These are phyloP conservation scores for Lasioglossum zephyrum DNA, from an alignment of 2,888 invertebrate species.

Conservation along the genomic window DNA sequence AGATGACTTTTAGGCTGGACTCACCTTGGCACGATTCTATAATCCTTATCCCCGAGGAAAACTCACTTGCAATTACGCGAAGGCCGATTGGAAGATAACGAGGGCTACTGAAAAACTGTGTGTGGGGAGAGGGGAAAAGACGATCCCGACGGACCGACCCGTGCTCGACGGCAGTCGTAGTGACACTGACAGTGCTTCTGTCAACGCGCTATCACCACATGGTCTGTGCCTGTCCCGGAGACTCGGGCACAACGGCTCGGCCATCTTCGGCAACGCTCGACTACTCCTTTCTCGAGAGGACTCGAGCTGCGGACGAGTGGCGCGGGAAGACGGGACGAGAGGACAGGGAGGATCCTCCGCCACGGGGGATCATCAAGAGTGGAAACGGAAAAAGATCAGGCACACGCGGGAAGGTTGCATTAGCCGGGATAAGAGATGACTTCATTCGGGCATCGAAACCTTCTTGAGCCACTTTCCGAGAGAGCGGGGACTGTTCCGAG, in stretches of 20 bases:
- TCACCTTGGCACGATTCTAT: conserved; percentile 56
- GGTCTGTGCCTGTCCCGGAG: conserved; percentile 60
- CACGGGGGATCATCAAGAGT: conserved; percentile 23
- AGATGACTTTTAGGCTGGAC: conserved; percentile 61
- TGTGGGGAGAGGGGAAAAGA: neutral
- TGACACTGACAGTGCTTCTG: conserved; percentile 83
- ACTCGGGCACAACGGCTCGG: conserved; percentile 57
- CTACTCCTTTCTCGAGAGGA: conserved; percentile 63
- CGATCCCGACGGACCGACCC: conserved; percentile 14
- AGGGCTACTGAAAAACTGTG: neutral
- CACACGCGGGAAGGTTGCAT: conserved; percentile 40
- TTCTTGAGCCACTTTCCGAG: conserved; percentile 31
- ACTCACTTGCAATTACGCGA: neutral
- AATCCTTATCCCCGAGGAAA: neutral
- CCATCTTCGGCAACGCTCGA: conserved; percentile 61
- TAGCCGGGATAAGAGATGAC: conserved; percentile 66
- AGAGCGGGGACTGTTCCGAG: conserved; percentile 20
- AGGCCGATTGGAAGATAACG: neutral
- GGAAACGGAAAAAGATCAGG: conserved; percentile 25
- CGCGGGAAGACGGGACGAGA: conserved; percentile 13
- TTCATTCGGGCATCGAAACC: conserved; percentile 61
- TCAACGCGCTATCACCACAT: conserved; percentile 80
- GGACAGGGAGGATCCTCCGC: conserved; percentile 45
- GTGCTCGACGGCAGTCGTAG: conserved; percentile 72
- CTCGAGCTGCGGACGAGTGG: neutral